Conservation (phyloP, 2,113 vertebrate genomes). For the Pseudorhombus dupliciocellatus region DNA sequence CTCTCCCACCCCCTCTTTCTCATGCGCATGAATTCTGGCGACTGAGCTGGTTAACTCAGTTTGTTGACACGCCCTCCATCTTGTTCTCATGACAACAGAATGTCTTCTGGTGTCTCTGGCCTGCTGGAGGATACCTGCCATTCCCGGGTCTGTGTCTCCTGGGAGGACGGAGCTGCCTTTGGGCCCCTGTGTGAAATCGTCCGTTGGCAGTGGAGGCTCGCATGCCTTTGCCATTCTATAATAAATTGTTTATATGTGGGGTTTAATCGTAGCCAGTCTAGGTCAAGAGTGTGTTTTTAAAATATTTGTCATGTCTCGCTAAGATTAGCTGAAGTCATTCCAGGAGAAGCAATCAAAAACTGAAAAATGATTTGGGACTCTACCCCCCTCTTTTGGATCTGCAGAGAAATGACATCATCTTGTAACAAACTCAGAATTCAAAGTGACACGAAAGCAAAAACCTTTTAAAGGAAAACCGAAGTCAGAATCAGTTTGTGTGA, state of each 20-base stretch:
- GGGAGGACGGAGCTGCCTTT: neutral
- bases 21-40: neutral
- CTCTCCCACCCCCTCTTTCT: neutral
- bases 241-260: constrained; percentile 12
- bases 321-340: constrained; percentile 29
- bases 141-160: neutral
- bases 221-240: constrained; percentile 25
- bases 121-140: neutral
- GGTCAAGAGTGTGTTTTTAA: constrained; percentile 31
- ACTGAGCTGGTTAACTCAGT: constrained; percentile 1
- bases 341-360: constrained; percentile 2
- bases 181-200: neutral
- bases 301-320: constrained; percentile 12
- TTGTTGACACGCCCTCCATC: neutral
- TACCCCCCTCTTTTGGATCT: constrained; percentile 40
- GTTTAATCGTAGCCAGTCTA: constrained; percentile 20
- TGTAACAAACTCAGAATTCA: neutral
- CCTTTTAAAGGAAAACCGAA: neutral
- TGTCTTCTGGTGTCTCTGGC: neutral
- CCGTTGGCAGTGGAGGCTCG: constrained; percentile 4
- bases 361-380: constrained; percentile 3
- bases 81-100: constrained; percentile 36
- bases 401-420: neutral
- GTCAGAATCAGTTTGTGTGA: too few relatives aligned
- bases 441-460: neutral